Evolutionary conservation across 2,797 vertebrate species (phyloP), one percentile per base, ranked within the genome.

Genomic region (Typhlichthys subterraneus): DNA sequence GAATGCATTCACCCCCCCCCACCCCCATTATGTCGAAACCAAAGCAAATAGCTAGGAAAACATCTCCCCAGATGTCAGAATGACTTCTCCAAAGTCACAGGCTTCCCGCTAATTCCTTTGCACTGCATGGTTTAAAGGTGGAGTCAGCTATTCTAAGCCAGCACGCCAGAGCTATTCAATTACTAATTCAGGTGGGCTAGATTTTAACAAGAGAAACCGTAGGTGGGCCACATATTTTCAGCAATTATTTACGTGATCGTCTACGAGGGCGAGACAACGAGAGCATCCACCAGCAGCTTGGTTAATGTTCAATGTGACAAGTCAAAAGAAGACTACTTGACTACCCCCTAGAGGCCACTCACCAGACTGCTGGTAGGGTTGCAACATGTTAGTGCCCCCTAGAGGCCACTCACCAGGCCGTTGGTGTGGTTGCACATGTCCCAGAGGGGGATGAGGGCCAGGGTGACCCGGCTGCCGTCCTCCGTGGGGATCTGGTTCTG

Each of bases 391-490:
- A 4, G 47, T 53, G 45, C 4, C 23, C 5, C 47, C 19, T 8
- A 1, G 17, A 0, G 12, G 4, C 11, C 15, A 15, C 29, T 33
- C 89, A 99, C 97, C 95, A 99, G 92, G 79, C 97, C 97, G 5
- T 96, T 98, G 72, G 95, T 98, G 88, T 99, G 97, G 87, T 99
- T 99, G 77, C 98, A 98, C 98, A 99, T 98, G 89, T 99, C 97
- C 97, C 98, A 99, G 2, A 99, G 85, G 2, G 97, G 97, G 82
- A 99, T 99, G 23, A 99, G 92, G 45, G 98, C 97, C 88, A 98
- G 88, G 7, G 95, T 99, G 81, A 99, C 95, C 48, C 94, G 92
- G 76, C 95, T 96, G 63, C 97, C 98, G 0, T 99, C 98, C 88
- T 98, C 96, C 4, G 97, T 98, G 13, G 98, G 98, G 76, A 99